These are phyloP conservation scores for Eutolmus rufibarbis DNA, from an alignment of 2,888 invertebrate species.

Conservation along the genomic window DNA sequence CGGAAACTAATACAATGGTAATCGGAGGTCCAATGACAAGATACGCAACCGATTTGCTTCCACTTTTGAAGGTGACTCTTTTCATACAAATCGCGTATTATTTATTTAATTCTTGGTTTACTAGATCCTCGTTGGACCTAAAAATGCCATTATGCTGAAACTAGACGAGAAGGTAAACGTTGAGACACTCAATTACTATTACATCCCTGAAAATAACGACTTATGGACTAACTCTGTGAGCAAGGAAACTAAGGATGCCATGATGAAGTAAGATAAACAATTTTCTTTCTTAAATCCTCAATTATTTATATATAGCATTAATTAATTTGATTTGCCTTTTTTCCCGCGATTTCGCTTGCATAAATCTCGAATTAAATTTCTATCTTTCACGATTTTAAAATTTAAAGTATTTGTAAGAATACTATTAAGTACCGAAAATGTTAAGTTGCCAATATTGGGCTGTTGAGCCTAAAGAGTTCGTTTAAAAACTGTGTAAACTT, in stretches of 20 bases:
- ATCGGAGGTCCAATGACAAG: slow-evolving; percentile 83
- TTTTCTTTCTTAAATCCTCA: neutral
- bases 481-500: too few relatives aligned
- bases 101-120: neutral
- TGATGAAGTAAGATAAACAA: slow-evolving; percentile 64
- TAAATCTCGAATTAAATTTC: too few relatives aligned
- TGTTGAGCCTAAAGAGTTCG: too few relatives aligned
- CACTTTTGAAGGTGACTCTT: slow-evolving; percentile 72
- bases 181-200: slow-evolving; percentile 75
- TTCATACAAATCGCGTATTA: slow-evolving; percentile 25
- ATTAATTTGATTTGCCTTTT: too few relatives aligned
- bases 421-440: too few relatives aligned
- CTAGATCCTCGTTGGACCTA: slow-evolving; percentile 60
- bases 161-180: slow-evolving; percentile 71
- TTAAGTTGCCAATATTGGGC: too few relatives aligned
- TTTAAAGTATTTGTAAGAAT: too few relatives aligned
- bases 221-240: slow-evolving; percentile 75
- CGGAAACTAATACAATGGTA: slow-evolving; percentile 78
- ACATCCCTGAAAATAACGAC: slow-evolving; percentile 79
- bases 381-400: too few relatives aligned
- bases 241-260: slow-evolving; percentile 70
- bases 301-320: too few relatives aligned
- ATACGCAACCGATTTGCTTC: slow-evolving; percentile 79
- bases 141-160: slow-evolving; percentile 65
- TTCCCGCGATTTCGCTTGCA: too few relatives aligned